These are phyloP conservation scores for Rhynchonycteris naso DNA, from an alignment of 2,797 vertebrate genomes.

Conservation along the genomic window DNA sequence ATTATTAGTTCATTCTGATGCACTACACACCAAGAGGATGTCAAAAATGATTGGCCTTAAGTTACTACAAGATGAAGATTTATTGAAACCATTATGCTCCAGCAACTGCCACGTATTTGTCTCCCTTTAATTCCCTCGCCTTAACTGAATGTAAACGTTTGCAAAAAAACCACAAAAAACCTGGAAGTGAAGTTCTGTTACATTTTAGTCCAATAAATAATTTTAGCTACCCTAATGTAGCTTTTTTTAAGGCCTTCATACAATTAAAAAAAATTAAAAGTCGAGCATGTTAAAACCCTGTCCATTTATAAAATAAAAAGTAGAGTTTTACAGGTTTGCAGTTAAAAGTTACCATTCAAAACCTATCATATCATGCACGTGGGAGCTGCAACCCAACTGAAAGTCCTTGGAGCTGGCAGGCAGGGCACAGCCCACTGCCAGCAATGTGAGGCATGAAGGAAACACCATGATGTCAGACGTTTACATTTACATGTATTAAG, in stretches of 20 bases:
- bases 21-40: conserved; percentile 61
- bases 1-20: conserved; percentile 87
- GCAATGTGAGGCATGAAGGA: conserved; percentile 82
- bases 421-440: conserved; percentile 81
- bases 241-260: conserved; percentile 89
- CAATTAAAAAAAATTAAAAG: conserved; percentile 83
- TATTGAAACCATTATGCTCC: conserved; percentile 80
- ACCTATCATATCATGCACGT: conserved; percentile 84
- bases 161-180: conserved; percentile 72
- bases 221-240: conserved; percentile 85
- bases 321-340: conserved; percentile 84
- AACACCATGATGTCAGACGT: conserved; percentile 77
- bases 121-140: conserved; percentile 77
- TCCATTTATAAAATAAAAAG: conserved; percentile 88
- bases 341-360: conserved; percentile 86
- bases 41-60: conserved; percentile 75
- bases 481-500: conserved; percentile 83
- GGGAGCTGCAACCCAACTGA: conserved; percentile 80
- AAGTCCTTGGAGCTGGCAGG: conserved; percentile 78
- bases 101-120: conserved; percentile 74
- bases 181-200: conserved; percentile 79
- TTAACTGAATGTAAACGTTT: conserved; percentile 84
- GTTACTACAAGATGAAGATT: conserved; percentile 79
- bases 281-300: conserved; percentile 86
- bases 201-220: conserved; percentile 86